These are phyloP conservation scores for Myopa tessellatipennis DNA, from an alignment of 2,888 invertebrate genomes.

Conservation along the genomic window DNA sequence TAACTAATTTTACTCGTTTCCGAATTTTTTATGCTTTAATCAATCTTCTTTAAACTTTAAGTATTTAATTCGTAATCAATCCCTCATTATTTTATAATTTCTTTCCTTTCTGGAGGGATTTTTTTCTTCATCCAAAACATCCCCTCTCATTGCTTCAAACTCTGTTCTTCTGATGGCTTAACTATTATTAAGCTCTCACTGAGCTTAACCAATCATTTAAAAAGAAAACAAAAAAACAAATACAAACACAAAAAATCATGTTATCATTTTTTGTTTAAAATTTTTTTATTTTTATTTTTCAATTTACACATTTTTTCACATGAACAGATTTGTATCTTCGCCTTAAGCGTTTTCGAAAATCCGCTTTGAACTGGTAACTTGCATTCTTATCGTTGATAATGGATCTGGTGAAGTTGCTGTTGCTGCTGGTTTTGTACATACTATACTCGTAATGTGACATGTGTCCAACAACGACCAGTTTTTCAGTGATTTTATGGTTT, in stretches of 20 bases:
- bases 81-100: too few species aligned
- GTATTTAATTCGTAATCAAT: neutral
- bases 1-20: too few species aligned
- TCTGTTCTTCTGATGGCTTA: too few species aligned
- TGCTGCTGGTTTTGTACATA: neutral
- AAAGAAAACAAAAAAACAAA: constrained; percentile 8
- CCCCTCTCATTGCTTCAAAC: too few species aligned
- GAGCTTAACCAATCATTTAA: constrained; percentile 4
- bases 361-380: constrained; percentile 2
- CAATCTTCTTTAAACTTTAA: too few species aligned
- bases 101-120: too few species aligned
- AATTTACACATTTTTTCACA: too few species aligned
- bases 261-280: neutral
- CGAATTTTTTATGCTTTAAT: too few species aligned
- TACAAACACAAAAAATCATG: neutral
- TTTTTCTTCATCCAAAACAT: too few species aligned
- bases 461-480: neutral
- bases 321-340: neutral
- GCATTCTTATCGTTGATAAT: constrained; percentile 29
- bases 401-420: neutral
- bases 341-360: neutral
- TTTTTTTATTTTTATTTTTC: neutral
- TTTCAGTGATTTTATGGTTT: neutral
- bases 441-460: neutral
- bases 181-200: too few species aligned